phyloP scores from a whole-genome alignment of 1,140 invertebrate species.

The Zaprionus kolodkinae region DNA sequence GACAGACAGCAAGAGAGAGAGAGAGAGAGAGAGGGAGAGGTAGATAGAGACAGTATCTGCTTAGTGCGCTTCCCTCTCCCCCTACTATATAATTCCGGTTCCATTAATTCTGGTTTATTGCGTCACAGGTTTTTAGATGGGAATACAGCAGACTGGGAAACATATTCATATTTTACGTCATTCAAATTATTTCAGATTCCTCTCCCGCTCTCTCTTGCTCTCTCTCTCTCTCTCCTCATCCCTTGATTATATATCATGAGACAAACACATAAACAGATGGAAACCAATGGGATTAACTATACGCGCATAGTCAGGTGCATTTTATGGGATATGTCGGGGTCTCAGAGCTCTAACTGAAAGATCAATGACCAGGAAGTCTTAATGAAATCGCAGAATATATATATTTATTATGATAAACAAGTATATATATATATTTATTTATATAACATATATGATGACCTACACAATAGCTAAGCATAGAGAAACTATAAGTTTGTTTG shows the following conservation, averaged over 20 bases:
- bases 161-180: constrained; percentile 55
- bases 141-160: constrained; percentile 47
- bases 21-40: constrained; percentile 21
- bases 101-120: constrained; percentile 79
- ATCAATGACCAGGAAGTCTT: too few relatives aligned
- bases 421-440: too few relatives aligned
- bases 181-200: constrained; percentile 41
- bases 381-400: too few relatives aligned
- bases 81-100: constrained; percentile 68
- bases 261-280: neutral
- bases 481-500: too few relatives aligned
- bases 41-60: neutral
- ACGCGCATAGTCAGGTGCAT: neutral
- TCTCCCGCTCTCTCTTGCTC: constrained; percentile 9
- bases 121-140: constrained; percentile 76
- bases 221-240: constrained; percentile 7
- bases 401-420: too few relatives aligned
- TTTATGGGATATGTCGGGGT: too few relatives aligned
- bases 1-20: constrained; percentile 34
- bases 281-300: neutral
- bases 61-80: constrained; percentile 5
- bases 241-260: neutral
- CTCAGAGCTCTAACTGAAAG: too few relatives aligned
- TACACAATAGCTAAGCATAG: too few relatives aligned
- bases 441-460: too few relatives aligned